Percentiles rank a stretch among this genome's conserved stretches.
phyloP scores from a whole-genome alignment of 2,797 vertebrate genomes.

The Acipenser oxyrinchus region DNA sequence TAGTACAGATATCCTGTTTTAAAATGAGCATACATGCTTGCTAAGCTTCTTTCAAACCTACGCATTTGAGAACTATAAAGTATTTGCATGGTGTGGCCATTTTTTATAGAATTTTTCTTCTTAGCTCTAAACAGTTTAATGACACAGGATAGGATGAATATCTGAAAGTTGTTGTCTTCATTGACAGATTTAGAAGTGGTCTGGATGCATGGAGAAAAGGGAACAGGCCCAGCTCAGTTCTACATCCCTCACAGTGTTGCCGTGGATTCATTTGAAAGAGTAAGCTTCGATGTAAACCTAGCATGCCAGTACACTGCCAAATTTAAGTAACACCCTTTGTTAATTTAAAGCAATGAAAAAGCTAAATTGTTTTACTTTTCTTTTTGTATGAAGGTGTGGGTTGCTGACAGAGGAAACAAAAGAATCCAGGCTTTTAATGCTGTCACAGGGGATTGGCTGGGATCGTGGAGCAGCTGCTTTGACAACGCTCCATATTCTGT shows the following conservation, averaged over 20 bases:
- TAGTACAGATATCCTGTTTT: no score
- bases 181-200: conserved; percentile 62
- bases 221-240: conserved; percentile 74
- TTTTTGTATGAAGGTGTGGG: conserved; percentile 72
- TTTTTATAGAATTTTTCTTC: no score
- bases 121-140: no score
- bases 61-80: no score
- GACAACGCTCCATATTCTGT: conserved; percentile 86
- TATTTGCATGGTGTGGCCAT: no score
- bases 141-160: no score
- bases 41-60: no score
- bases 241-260: conserved; percentile 88
- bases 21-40: no score
- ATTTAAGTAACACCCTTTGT: neutral
- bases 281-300: conserved; percentile 33
- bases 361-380: neutral
- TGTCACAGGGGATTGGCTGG: conserved; percentile 81
- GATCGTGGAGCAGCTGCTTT: conserved; percentile 78
- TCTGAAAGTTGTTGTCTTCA: no score
- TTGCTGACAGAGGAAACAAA: conserved; percentile 86
- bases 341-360: neutral
- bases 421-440: conserved; percentile 90
- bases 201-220: conserved; percentile 80
- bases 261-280: conserved; percentile 70
- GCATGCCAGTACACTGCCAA: neutral